Percentiles rank a stretch among this genome's conserved stretches.
Conservation (phyloP, 2,113 vertebrate genomes). For the Fukomys damarensis region DNA sequence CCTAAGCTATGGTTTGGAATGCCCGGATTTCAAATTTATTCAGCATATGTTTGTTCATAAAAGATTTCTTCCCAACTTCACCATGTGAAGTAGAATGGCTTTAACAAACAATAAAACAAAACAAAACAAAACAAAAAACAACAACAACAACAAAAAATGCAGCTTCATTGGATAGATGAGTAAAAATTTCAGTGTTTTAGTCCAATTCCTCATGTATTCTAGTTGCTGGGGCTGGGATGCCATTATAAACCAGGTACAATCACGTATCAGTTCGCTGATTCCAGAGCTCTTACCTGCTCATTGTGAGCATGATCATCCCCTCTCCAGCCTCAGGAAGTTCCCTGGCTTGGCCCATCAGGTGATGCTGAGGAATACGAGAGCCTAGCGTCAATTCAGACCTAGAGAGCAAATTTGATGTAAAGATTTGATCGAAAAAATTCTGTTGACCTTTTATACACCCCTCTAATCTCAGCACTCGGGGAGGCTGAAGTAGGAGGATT, state of each 20-base stretch:
- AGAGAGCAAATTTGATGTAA: background rate
- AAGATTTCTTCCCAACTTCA: conserved; percentile 91
- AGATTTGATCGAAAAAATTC: background rate
- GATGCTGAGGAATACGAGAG: background rate
- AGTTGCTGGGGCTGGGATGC: background rate
- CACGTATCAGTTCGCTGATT: background rate
- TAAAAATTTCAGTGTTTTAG: background rate
- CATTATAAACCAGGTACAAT: background rate
- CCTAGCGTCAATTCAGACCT: background rate
- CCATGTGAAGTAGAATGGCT: conserved; percentile 90
- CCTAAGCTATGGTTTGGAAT: conserved; percentile 89
- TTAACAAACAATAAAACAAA: conserved; percentile 91
- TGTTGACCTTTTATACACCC: background rate
- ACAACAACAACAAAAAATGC: conserved; percentile 89
- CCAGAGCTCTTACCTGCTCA: conserved; percentile 53
- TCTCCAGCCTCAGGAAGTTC: background rate
- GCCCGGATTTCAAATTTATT: conserved; percentile 92
- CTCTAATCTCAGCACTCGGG: background rate
- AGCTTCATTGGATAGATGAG: conserved; percentile 82
- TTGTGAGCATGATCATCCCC: fast-evolving
- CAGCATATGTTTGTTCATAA: conserved; percentile 92
- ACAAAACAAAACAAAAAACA: too few relatives aligned
- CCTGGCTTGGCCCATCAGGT: background rate
- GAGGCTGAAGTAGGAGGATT: background rate
- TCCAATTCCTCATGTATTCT: background rate